These are phyloP conservation scores for Drosophila auraria DNA, from an alignment of 1,140 invertebrate genomes.

Conservation along the genomic window DNA sequence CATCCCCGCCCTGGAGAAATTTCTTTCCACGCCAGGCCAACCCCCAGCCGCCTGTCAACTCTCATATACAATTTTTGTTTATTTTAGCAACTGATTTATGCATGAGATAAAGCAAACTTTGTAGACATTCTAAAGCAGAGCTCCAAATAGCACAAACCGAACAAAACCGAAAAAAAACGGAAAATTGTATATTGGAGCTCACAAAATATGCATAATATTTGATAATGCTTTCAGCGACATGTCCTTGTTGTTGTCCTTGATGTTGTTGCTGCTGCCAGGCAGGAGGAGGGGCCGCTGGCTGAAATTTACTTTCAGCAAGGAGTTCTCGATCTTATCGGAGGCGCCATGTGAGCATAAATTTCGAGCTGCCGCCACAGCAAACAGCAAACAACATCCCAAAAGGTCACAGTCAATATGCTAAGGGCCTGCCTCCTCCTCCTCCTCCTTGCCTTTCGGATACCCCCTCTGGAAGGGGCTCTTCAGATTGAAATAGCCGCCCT, in stretches of 20 bases:
- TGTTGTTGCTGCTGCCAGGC: constrained; percentile 43
- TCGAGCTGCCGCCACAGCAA: constrained; percentile 37
- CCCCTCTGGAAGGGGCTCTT: not conserved
- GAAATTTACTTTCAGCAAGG: constrained; percentile 56
- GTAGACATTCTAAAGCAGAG: constrained; percentile 71
- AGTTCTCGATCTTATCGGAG: constrained; percentile 70
- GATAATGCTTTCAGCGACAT: constrained; percentile 82
- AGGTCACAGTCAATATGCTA: constrained; percentile 67
- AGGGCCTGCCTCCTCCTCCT: not conserved
- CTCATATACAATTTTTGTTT: constrained; percentile 70
- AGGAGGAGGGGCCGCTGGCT: constrained; percentile 20
- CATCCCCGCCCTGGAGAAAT: constrained; percentile 26
- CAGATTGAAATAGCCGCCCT: constrained; percentile 52
- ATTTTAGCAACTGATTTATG: constrained; percentile 78
- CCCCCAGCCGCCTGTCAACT: constrained; percentile 32
- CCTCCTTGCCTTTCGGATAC: not conserved
- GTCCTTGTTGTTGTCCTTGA: constrained; percentile 58
- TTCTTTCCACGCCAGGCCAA: constrained; percentile 6
- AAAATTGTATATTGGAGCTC: constrained; percentile 64
- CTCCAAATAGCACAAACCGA: constrained; percentile 29
- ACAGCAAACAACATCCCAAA: constrained; percentile 43
- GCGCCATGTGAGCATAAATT: constrained; percentile 82
- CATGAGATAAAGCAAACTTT: constrained; percentile 82
- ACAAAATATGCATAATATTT: constrained; percentile 83
- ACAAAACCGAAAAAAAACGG: constrained; percentile 25